Conservation (phyloP, 2,113 vertebrate genomes). For the Nyctibius bracteatus region DNA sequence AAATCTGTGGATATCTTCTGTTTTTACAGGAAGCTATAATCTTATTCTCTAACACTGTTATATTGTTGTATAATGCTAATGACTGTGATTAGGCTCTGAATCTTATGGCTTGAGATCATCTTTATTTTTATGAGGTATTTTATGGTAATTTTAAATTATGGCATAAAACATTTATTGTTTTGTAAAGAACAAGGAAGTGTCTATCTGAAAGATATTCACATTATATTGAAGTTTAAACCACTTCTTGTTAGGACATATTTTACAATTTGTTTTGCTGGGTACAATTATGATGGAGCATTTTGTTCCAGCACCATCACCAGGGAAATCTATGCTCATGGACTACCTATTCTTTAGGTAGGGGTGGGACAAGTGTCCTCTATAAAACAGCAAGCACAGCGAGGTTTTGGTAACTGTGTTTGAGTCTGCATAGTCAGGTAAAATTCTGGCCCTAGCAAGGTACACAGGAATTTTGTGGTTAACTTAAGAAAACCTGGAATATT, state of each 20-base stretch:
- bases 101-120: neutral
- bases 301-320: neutral
- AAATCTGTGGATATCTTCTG: neutral
- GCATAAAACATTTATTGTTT: neutral
- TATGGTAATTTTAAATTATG: neutral
- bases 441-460: neutral
- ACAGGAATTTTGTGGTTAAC: neutral
- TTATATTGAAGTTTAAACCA: neutral
- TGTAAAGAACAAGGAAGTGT: neutral
- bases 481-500: neutral
- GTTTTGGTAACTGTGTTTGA: neutral
- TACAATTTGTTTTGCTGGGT: neutral
- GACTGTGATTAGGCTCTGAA: neutral
- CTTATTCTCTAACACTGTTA: neutral
- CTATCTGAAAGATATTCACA: neutral
- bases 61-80: neutral
- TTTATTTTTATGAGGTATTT: slow-evolving; percentile 16
- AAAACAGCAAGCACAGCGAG: neutral
- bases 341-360: neutral
- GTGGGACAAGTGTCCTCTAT: neutral
- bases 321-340: neutral
- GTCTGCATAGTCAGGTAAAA: neutral
- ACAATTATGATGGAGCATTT: neutral
- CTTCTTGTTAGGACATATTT: neutral
- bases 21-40: neutral